phyloP scores from a whole-genome alignment of 1,140 invertebrate genomes.

The Dendroctonus valens region DNA sequence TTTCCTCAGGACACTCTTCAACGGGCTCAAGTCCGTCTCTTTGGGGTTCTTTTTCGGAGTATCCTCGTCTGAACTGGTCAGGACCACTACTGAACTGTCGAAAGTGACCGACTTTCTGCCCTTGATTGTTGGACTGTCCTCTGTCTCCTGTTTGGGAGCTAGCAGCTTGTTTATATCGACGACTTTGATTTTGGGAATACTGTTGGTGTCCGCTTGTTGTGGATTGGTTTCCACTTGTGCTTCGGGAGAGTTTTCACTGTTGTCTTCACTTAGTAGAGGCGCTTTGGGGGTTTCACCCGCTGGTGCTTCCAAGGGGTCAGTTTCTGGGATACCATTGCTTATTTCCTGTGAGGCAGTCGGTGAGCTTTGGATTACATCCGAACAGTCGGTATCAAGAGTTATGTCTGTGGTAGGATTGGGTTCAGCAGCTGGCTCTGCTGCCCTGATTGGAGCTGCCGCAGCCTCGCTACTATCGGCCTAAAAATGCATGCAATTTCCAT shows the following conservation, averaged over 20 bases:
- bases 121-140: conserved; percentile 8
- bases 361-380: no score
- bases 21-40: conserved; percentile 6
- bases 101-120: conserved; percentile 35
- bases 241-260: background rate
- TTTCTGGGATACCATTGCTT: background rate
- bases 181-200: conserved; percentile 37
- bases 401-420: no score
- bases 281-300: background rate
- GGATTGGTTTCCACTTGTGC: background rate
- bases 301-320: background rate
- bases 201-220: background rate
- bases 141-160: conserved; percentile 26
- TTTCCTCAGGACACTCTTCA: conserved; percentile 27
- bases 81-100: conserved; percentile 38
- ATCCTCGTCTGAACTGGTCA: conserved; percentile 41
- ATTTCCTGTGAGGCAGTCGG: background rate
- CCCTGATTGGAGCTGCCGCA: no score
- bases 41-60: conserved; percentile 27
- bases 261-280: background rate
- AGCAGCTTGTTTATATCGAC: conserved; percentile 45
- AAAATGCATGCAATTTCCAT: no score
- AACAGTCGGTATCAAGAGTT: no score
- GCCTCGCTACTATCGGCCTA: no score
- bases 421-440: no score